A percentile compares a stretch with the other conserved stretches of the same genome.
Conservation (phyloP, 1,140 invertebrate genomes). For the Spodoptera litura region DNA sequence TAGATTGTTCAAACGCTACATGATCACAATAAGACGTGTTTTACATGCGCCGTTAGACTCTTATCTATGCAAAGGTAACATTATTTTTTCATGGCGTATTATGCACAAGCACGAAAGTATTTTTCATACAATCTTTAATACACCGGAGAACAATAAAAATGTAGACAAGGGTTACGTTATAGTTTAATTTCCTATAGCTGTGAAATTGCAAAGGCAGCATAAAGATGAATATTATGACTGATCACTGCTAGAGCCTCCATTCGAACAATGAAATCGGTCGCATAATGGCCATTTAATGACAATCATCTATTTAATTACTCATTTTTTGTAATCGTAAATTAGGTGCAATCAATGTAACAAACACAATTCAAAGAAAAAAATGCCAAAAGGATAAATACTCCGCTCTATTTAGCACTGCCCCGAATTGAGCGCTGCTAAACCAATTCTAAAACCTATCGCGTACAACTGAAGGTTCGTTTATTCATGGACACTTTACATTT, state of each 20-base stretch:
- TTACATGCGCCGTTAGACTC: constrained; percentile 1
- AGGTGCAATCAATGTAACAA: constrained; percentile 4
- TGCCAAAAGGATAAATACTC: constrained; percentile 2
- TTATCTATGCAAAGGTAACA: constrained; percentile 22
- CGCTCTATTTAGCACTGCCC: constrained; percentile 1
- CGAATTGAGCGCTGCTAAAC: neutral
- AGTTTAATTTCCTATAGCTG: neutral
- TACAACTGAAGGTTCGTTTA: neutral
- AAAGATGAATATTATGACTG: neutral
- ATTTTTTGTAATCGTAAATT: neutral
- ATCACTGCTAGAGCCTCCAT: neutral
- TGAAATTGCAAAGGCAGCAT: neutral
- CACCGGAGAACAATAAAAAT: neutral
- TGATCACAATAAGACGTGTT: constrained; percentile 30
- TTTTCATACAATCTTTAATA: constrained; percentile 27
- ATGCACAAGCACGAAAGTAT: constrained; percentile 22
- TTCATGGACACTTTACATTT: neutral
- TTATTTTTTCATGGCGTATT: constrained; percentile 4
- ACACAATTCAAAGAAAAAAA: neutral
- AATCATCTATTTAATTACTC: neutral
- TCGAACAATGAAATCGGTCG: constrained; percentile 6
- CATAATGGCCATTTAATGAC: constrained; percentile 14
- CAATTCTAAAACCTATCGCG: neutral
- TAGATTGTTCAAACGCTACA: neutral
- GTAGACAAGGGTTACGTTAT: neutral